Percentiles rank a stretch among this genome's conserved stretches.
Evolutionary conservation across 2,888 invertebrate species (phyloP).

Genomic region (Zele albiditarsus): DNA sequence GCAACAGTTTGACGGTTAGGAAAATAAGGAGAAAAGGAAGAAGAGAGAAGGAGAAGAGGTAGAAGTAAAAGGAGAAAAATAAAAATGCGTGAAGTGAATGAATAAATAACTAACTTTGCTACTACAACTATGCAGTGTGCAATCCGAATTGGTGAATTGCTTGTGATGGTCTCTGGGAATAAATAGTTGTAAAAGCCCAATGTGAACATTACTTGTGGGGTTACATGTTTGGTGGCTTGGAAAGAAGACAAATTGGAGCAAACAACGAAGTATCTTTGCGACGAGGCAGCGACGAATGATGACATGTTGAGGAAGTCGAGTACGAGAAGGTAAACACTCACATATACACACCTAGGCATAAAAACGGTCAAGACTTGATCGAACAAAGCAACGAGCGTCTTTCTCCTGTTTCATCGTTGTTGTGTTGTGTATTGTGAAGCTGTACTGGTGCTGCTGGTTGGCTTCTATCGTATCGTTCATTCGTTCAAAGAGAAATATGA

Average conservation of each 20-base stretch:
- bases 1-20: slow-evolving; percentile 1
- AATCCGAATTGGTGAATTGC: background rate
- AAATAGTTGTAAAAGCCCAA: background rate
- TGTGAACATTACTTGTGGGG: background rate
- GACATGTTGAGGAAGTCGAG: slow-evolving; percentile 9
- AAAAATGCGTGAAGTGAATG: background rate
- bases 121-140: background rate
- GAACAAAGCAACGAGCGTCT: slow-evolving; percentile 5
- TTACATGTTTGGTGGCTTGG: background rate
- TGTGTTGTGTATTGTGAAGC: background rate
- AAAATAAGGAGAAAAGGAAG: too few relatives aligned
- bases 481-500: background rate
- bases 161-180: background rate
- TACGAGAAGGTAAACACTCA: slow-evolving; percentile 4
- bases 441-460: background rate
- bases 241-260: background rate
- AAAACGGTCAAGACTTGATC: background rate
- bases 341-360: background rate
- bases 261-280: background rate
- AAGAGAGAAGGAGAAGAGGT: too few relatives aligned
- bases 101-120: background rate
- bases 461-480: background rate
- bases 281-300: background rate
- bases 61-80: background rate
- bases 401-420: slow-evolving; percentile 1